Base-by-base conservation (phyloP, 2,888 invertebrate genomes). In the Achlya flavicornis region DNA sequence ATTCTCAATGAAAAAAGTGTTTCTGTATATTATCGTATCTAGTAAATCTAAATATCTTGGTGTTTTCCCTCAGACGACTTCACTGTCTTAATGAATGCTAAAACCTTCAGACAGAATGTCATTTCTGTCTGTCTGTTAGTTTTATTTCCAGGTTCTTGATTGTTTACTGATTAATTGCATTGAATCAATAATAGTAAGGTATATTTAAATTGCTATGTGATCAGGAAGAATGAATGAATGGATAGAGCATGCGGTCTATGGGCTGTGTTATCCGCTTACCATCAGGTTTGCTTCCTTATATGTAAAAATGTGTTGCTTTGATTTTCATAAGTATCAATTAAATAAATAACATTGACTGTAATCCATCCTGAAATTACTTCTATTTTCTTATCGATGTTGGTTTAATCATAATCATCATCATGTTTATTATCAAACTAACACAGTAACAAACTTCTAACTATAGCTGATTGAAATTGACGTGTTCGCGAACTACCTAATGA, bases 31-130 rank as follows among this genome's bases (percentile, higher is more conserved):
- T 10, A 53, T 10, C 53, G 19, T n/a, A 5, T 10, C 53, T 8
- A 10, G 53, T 8, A 53, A 10, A 19, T 4, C 4, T 53, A 53
- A 26, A 26, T 53, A 53, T 53, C 19, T 53, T 53, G 2, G 53
- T 19, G 1, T 0, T 53, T n/a, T n/a, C 53, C n/a, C 53, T 53
- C 53, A 53, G 53, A 53, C 53, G 53, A 53, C 53, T 53, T 53
- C 53, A 19, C 53, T 53, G 19, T 53, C 53, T 19, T 53, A 53
- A 53, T 53, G 53, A 53, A 53, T 53, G 53, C n/a, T 19, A 53
- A 48, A 53, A 19, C 53, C 53, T 53, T 19, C 48, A 8, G n/a
- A 19, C 53, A 53, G 53, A 19, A 19, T 16, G 16, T 48, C 19
- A 19, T 53, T 53, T 53, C 53, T 53, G 53, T 53, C 19, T 19